Evolutionary conservation across 2,797 vertebrate genomes (phyloP).

Genomic region (Paedocypris micromegethes): DNA sequence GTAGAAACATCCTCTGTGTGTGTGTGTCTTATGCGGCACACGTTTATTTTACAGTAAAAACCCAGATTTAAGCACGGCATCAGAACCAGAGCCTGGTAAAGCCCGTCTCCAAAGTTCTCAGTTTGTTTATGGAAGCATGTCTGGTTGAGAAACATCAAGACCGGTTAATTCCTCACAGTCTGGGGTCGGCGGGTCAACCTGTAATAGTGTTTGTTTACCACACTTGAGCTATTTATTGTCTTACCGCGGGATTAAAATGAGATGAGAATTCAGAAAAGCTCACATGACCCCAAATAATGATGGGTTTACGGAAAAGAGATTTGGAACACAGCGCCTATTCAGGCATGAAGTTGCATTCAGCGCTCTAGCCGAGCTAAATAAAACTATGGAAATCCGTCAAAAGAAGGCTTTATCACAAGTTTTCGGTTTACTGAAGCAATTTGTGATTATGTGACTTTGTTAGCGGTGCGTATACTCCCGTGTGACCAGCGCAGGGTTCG

Average conservation of each 20-base stretch:
- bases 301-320: conserved; percentile 11
- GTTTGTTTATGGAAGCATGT: not conserved
- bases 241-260: conserved; percentile 26
- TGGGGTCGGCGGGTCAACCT: conserved; percentile 16
- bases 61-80: too few species aligned
- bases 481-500: conserved; percentile 21
- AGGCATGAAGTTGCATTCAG: conserved; percentile 12
- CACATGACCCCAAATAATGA: conserved; percentile 24
- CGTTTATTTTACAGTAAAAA: too few species aligned
- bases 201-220: conserved; percentile 35
- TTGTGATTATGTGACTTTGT: not conserved
- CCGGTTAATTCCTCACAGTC: conserved; percentile 19
- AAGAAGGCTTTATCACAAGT: not conserved
- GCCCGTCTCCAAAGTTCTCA: not conserved
- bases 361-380: not conserved
- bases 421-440: not conserved
- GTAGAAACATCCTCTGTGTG: too few species aligned
- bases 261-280: conserved; percentile 7
- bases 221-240: conserved; percentile 32
- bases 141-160: conserved; percentile 5
- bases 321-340: conserved; percentile 18
- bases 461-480: conserved; percentile 6
- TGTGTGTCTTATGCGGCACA: too few species aligned
- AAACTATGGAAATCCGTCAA: conserved; percentile 7
- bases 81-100: too few species aligned